Base-by-base conservation (phyloP, 1,140 invertebrate species). In the Potamilus streckersoni region DNA sequence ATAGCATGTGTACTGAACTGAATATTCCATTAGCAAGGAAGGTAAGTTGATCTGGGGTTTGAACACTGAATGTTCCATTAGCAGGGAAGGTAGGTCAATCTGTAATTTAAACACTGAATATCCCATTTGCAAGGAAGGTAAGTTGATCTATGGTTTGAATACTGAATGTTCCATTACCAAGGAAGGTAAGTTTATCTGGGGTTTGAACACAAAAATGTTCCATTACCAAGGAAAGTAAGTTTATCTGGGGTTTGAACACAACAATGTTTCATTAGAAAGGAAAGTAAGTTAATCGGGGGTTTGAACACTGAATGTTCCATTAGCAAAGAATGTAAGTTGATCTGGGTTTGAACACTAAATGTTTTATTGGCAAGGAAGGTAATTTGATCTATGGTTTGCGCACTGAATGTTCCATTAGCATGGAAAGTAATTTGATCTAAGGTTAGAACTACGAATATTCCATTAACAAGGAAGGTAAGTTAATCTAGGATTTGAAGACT, bases 1-100 rank as follows among this genome's bases (percentile, higher is more conserved):
- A 98, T 91, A 96, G 96, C 5, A 98, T 98, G 95, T 96, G 95
- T 78, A 94, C 93, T 72, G 96, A 98, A 90, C 90, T 98, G 56
- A 95, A 94, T 79, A 88, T 91, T 72, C 87, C 89, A 64, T 82
- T 91, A 62, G 88, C 90, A 15, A 86, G 86, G 82, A 90, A 86
- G 83, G 89, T 91, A 83, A 79, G 62, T 57, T 62, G 38, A 49
- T 49, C 11, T 8, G 6, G 2, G 38, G 4, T 49, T 49, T 49
- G 38, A 49, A 49, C 38, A 90, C 90, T 98, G 56, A 95, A 94
- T 79, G 88, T 91, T 71, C 87, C 89, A 64, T 82, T 91, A 64
- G 88, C 90, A 15, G 85, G 86, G 81, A 90, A 86, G 83, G 89
- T 91, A 83, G 78, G 61, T 56, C 55, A 59, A 31, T 31, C 27